Base-by-base conservation (phyloP, 2,113 vertebrate species). In the Dipodomys spectabilis region DNA sequence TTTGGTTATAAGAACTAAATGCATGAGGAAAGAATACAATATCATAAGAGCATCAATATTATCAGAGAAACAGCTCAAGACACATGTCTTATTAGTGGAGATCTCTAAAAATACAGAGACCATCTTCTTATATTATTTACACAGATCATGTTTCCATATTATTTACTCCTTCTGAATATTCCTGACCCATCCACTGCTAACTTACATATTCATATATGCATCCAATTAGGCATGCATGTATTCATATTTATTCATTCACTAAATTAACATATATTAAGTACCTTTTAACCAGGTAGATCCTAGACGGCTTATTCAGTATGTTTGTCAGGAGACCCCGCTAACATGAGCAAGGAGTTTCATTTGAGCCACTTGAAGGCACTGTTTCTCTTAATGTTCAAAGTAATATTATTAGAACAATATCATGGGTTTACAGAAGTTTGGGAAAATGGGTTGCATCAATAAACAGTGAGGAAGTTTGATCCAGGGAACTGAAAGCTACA, bases 171-270 rank as follows among this genome's bases (percentile, higher is more conserved):
- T 79, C n/a, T 86, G 75, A 88, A 19, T 62, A 10, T 75, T 83
- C 22, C 64, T 92, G 30, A 79, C 8, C 11, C 28, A 64, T 16
- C 11, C 7, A 73, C 6, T 78, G 19, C 30, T 53, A 60, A 83
- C 86, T 90, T 65, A 90, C 13, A 20, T n/a, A 74, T 44, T 64
- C n/a, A 62, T 44, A 82, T n/a, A 78, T 71, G 32, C 49, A 74
- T 69, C 22, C 27, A 53, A 15, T 90, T 73, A 78, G 44, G 13
- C n/a, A 91, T 27, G 12, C 12, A 72, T 72, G 13, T 22, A 80
- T 86, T 91, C 77, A 57, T 57, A 86, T 88, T 75, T 64, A 95
- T 53, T 88, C 53, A 32, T 15, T 79, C 53, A 69, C 2, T 57
- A 12, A 82, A 77, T 73, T 89, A 96, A 80, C 62, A 72, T 64